Evolutionary conservation across 2,888 invertebrate species (phyloP).

Genomic region (Cylindroiulus punctatus): DNA sequence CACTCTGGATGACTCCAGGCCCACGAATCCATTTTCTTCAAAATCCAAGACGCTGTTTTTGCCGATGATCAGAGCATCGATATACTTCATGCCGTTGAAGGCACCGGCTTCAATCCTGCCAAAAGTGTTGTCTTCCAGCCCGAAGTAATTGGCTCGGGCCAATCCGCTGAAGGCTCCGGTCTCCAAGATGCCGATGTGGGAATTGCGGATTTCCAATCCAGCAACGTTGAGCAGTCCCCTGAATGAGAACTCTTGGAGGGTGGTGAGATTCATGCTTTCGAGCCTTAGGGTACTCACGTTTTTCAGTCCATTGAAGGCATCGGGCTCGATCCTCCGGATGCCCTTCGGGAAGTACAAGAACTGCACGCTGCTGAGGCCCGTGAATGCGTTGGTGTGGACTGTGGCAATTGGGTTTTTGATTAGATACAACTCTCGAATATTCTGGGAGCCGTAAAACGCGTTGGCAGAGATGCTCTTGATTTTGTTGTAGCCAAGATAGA

Average conservation of each 20-base stretch:
- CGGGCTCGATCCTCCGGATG: conserved; percentile 78
- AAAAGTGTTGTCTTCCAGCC: conserved; percentile 85
- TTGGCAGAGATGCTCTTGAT: conserved; percentile 72
- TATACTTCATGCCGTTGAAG: conserved; percentile 73
- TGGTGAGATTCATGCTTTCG: conserved; percentile 83
- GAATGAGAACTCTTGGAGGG: conserved; percentile 77
- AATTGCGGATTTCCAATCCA: conserved; percentile 75
- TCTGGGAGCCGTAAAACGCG: conserved; percentile 85
- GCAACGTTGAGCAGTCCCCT: conserved; percentile 80
- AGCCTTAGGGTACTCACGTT: conserved; percentile 83
- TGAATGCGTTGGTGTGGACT: conserved; percentile 84
- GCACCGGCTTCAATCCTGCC: conserved; percentile 81
- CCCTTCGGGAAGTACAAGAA: conserved; percentile 86
- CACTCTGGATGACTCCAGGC: conserved; percentile 70
- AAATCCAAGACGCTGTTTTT: conserved; percentile 88
- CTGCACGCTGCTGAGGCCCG: conserved; percentile 83
- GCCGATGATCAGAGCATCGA: conserved; percentile 76
- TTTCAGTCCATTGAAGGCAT: conserved; percentile 83
- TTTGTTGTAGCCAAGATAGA: conserved; percentile 67
- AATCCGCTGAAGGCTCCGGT: conserved; percentile 81
- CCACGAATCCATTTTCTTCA: conserved; percentile 77
- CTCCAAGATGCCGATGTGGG: conserved; percentile 79
- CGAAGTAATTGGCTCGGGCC: conserved; percentile 76
- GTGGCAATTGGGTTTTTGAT: conserved; percentile 82
- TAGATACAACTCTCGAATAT: conserved; percentile 82